phyloP scores from a whole-genome alignment of 1,140 invertebrate species.

The Aphelinus certus region DNA sequence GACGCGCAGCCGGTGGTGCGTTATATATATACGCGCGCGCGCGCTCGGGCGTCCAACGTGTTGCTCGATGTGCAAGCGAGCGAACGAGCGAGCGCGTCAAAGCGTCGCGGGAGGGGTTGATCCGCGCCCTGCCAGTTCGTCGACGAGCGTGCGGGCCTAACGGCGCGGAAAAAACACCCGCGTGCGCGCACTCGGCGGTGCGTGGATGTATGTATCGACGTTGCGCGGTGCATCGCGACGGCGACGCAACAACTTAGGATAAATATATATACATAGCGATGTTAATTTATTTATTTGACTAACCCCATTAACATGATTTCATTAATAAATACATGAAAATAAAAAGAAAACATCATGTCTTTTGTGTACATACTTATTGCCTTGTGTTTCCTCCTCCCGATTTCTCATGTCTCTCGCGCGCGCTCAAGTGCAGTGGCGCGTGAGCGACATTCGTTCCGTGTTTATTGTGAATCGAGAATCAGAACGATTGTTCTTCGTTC shows the following conservation, averaged over 20 bases:
- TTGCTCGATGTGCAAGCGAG: no score
- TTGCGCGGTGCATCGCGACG: no score
- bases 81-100: neutral
- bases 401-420: no score
- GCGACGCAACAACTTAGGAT: neutral
- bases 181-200: neutral
- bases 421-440: no score
- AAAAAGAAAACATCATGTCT: neutral
- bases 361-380: neutral
- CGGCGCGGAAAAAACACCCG: no score
- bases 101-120: neutral
- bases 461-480: no score
- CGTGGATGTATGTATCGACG: neutral
- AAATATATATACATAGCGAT: slow-evolving; percentile 36
- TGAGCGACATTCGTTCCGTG: no score
- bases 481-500: no score
- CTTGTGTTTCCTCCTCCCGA: neutral
- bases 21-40: slow-evolving; percentile 4
- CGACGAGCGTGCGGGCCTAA: no score
- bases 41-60: no score
- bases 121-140: neutral
- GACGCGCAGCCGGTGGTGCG: slow-evolving; percentile 3
- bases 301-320: slow-evolving; percentile 39
- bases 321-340: slow-evolving; percentile 39
- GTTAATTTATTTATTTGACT: slow-evolving; percentile 47